phyloP scores from a whole-genome alignment of 2,888 invertebrate genomes.

The Aplocera efformata region DNA sequence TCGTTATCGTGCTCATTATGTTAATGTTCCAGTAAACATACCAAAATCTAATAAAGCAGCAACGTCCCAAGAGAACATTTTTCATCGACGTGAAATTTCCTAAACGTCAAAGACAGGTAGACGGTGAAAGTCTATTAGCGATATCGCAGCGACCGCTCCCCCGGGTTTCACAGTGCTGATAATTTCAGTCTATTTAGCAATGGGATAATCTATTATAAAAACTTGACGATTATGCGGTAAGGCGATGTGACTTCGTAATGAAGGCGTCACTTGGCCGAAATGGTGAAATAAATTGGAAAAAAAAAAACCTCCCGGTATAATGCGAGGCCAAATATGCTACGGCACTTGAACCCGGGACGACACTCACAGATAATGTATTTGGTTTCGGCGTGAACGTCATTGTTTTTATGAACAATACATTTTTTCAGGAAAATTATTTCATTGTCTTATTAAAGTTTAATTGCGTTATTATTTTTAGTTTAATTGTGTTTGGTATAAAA shows the following conservation, averaged over 20 bases:
- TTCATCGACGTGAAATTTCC: constrained; percentile 32
- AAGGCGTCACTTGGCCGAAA: constrained; percentile 70
- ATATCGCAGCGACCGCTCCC: constrained; percentile 12
- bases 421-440: constrained; percentile 46
- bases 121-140: constrained; percentile 16
- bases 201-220: constrained; percentile 37
- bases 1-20: neutral
- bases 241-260: constrained; percentile 60
- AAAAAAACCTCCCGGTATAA: constrained; percentile 65
- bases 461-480: constrained; percentile 62
- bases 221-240: constrained; percentile 56
- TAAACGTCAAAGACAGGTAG: constrained; percentile 34
- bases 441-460: constrained; percentile 50
- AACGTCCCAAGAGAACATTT: constrained; percentile 7
- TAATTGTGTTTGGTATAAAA: constrained; percentile 32
- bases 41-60: constrained; percentile 5
- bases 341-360: constrained; percentile 60
- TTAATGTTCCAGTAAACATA: constrained; percentile 11
- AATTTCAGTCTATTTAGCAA: constrained; percentile 11
- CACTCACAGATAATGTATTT: constrained; percentile 69
- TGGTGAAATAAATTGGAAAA: constrained; percentile 76
- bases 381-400: constrained; percentile 63
- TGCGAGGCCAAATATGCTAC: constrained; percentile 63
- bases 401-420: constrained; percentile 61
- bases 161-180: constrained; percentile 1